Evolutionary conservation across 2,113 vertebrate species (phyloP), one percentile per base, ranked within the genome.

Genomic region (Bostrychus sinensis): DNA sequence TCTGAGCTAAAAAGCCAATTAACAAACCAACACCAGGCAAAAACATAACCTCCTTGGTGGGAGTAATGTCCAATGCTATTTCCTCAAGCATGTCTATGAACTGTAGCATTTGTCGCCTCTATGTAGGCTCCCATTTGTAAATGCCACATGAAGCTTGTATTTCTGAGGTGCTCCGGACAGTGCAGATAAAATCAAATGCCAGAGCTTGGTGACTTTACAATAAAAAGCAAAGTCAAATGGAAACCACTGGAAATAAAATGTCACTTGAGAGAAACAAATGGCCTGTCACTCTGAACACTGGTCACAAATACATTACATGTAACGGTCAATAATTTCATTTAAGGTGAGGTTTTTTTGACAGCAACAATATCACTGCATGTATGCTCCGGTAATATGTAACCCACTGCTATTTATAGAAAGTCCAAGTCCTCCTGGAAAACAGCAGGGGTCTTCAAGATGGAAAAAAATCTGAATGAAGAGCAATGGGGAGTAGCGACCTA

Each of bases 111-210:
- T 25, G 1, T 14, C 13, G 14, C 25, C 3, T 55, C 13, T 5
- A 2, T 12, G 51, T 36, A 19, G 9, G 14, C 11, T 34, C 51
- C 10, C 30, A 19, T 16, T n/a, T 20, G 11, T 34, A 55, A 55
- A 55, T 36, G 53, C 53, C 53, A 55, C 30, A 55, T 5, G 4
- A 20, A 34, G 30, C 30, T 17, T 20, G 16, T 20, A 20, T 20
- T 20, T 5, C 42, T 7, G 17, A 55, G 28, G 5, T 55, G 28
- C 4, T 34, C n/a, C 7, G 51, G 53, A 19, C 32, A 53, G 14
- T n/a, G 14, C 25, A 20, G 53, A 36, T 36, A 36, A 20, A 36
- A 55, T 34, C 26, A 55, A 55, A 55, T 36, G 17, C 53, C 32
- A 55, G 32, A 55, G 1, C 17, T 32, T 20, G 28, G 8, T 20